Percentiles rank a stretch among this genome's conserved stretches.
Evolutionary conservation across 2,888 invertebrate genomes (phyloP).

Genomic region (Andricus curvator): DNA sequence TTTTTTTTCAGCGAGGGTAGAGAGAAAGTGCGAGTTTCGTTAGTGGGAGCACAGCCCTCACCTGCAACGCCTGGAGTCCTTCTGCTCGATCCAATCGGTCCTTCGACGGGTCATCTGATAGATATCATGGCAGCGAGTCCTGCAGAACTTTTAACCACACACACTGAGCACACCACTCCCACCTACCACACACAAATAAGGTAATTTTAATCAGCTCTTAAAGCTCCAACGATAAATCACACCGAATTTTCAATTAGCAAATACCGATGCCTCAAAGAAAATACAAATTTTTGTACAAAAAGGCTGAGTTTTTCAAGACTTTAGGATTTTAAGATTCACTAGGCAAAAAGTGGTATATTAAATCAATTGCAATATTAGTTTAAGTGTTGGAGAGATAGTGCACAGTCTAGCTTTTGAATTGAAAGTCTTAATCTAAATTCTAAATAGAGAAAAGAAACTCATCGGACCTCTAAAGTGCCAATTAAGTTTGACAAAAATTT

Average conservation of each 20-base stretch:
- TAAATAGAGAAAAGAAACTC: no score
- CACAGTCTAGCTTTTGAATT: no score
- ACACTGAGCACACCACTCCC: slow-evolving; percentile 76
- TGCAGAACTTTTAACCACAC: slow-evolving; percentile 75
- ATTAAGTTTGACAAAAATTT: no score
- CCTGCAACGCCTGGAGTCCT: slow-evolving; percentile 76
- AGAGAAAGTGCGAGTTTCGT: slow-evolving; percentile 76
- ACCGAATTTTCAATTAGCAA: neutral
- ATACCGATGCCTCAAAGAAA: neutral
- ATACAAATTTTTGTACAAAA: no score
- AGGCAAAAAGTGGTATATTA: no score
- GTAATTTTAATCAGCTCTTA: slow-evolving; percentile 56
- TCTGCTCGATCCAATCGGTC: slow-evolving; percentile 72
- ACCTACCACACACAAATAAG: slow-evolving; percentile 76
- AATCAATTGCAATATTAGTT: no score
- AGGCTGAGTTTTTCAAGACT: no score
- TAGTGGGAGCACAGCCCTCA: slow-evolving; percentile 74
- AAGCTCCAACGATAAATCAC: neutral
- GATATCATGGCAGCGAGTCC: slow-evolving; percentile 73
- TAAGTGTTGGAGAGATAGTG: no score
- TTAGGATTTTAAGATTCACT: no score
- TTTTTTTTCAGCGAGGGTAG: slow-evolving; percentile 74
- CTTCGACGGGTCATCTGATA: slow-evolving; percentile 65
- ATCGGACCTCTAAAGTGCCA: no score
- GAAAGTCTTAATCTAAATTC: no score